phyloP scores from a whole-genome alignment of 2,113 vertebrate genomes.

The Diglossa brunneiventris region DNA sequence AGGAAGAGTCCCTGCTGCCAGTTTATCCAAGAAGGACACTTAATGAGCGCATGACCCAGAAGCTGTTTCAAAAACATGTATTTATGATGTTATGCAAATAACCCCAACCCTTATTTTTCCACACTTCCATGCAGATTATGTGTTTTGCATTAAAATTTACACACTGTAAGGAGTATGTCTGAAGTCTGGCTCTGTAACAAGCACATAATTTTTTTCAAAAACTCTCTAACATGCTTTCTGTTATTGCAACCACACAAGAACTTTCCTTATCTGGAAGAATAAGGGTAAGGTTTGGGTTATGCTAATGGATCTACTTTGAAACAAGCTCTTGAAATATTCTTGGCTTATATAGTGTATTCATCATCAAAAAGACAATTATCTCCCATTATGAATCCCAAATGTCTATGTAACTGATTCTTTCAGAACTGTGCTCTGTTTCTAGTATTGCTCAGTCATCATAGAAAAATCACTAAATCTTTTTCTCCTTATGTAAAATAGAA shows the following conservation, averaged over 20 bases:
- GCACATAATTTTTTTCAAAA: not conserved
- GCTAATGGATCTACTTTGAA: conserved; percentile 33
- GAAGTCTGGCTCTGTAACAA: not conserved
- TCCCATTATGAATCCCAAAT: conserved; percentile 34
- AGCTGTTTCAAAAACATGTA: not conserved
- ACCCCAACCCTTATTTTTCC: not conserved
- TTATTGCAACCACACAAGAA: not conserved
- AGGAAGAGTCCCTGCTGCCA: not conserved
- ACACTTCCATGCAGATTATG: not conserved
- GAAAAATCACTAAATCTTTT: conserved; percentile 7
- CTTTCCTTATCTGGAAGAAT: not conserved
- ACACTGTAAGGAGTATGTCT: not conserved
- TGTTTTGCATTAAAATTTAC: not conserved
- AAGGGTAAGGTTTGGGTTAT: not conserved
- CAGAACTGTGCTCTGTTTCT: conserved; percentile 21
- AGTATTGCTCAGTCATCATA: conserved; percentile 30
- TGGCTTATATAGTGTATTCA: conserved; percentile 32
- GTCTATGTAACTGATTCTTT: conserved; percentile 9
- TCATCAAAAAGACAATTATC: conserved; percentile 52
- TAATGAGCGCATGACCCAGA: not conserved
- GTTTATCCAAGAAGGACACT: not conserved
- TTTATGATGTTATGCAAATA: not conserved
- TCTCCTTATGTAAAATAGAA: not conserved
- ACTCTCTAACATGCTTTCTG: not conserved
- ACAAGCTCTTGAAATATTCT: conserved; percentile 33